Base-by-base conservation (phyloP, 2,888 invertebrate species). In the Aquatica leii region DNA sequence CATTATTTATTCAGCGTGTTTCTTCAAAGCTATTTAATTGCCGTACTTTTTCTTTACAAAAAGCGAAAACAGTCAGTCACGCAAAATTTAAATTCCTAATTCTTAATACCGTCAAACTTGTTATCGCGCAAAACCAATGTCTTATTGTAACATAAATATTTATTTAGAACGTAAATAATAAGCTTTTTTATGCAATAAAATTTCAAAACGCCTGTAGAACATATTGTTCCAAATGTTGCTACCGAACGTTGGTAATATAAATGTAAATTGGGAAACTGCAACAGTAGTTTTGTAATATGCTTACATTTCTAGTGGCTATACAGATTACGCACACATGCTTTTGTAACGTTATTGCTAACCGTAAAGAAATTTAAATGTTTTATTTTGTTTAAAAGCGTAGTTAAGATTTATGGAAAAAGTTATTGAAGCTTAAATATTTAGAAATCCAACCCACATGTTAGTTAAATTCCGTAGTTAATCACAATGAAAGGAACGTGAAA, bases 191-290 rank as follows among this genome's bases (percentile, higher is more conserved):
- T 17, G 8, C 17, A 46, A 18, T 18, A 46, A 43, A 46, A 46
- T 46, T 17, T 17, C 46, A 46, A 46, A 46, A 46, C 18, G 20
- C 46, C 6, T 46, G 50, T 37, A 40, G 54, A 61, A 50, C 60
- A 55, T 61, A 50, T 43, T 54, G 60, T 49, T 61, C 54, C 53
- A 59, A 55, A 34, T 41, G 54, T 46, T 53, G 54, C 18, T 51
- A 18, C 53, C 63, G 53, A 49, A 54, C 58, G 58, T 49, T 40
- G 49, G 54, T 51, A 53, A 63, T 63, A 63, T 63, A 63, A 63
- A 63, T 63, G 63, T 54, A 63, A 63, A 63, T 63, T 53, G 49
- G 40, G 53, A 49, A 63, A 58, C 58, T 58, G 54, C 34, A 62
- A 51, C 63, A 15, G 55, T 40, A 43, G 40, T 52, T 59, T 51